Base-by-base conservation (phyloP, 2,888 invertebrate genomes). In the Tenthredo amoena region DNA sequence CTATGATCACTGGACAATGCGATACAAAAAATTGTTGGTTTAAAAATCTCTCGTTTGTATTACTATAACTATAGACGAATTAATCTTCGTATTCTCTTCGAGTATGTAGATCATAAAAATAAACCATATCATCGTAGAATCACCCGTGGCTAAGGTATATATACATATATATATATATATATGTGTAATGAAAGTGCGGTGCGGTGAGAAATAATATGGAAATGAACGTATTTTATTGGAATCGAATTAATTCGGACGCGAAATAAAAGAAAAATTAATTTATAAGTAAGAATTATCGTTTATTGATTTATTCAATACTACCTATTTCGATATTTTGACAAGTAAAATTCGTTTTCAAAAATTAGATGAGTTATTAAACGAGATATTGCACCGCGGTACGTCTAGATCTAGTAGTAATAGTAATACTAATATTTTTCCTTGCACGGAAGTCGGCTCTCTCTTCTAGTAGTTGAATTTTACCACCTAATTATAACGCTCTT, bases 381-480 rank as follows among this genome's bases (percentile, higher is more conserved):
- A 47, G 12, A 47, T 15, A 47, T 47, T 15, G 12, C 47, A 47
- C 12, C 47, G 47, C 47, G 12, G 47, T 3, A 47, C 47, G 47
- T 47, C 2, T 47, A 15, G 47, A 47, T 47, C 47, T 47, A 47
- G 47, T 47, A 47, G 47, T 3, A 12, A 43, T 43, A 43, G 47
- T 1, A 40, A 10, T 15, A 47, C 47, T 47, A 15, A 47, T 47
- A 47, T 55, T 55, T 55, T 55, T n/a, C n/a, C 55, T n/a, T n/a
- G n/a, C n/a, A 55, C 55, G 55, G 55, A 55, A n/a, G 7, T 55
- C 55, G 55, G 26, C 72, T 72, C 40, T 72, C 72, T 72, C 72
- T 37, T 72, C 9, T 55, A 55, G 50, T 15, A 50, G n/a, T n/a
- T 55, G 55, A 50, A 77, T 26, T 55, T 77, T 26, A 50, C 76